These are phyloP conservation scores for Alviniconcha marisindica DNA, from an alignment of 1,140 invertebrate species.

Conservation along the genomic window DNA sequence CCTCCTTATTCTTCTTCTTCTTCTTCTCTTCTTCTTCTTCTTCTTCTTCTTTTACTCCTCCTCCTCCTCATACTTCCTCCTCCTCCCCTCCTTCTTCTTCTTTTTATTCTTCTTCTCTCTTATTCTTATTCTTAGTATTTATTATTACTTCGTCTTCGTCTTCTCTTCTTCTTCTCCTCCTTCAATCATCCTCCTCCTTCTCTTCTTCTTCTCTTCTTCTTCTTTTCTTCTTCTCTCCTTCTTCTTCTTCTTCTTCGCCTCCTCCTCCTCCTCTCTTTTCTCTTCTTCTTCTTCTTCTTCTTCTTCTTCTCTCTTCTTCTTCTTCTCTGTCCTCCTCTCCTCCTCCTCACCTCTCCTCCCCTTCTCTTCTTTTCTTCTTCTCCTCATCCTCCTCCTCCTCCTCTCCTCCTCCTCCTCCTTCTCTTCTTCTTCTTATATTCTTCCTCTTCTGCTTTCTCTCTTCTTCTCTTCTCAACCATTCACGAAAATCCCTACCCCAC, in stretches of 20 bases:
- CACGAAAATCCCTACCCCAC: no score
- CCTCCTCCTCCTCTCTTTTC: neutral
- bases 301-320: neutral
- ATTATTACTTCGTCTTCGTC: neutral
- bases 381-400: conserved; percentile 22
- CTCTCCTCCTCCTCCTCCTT: neutral
- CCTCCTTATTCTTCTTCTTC: neutral
- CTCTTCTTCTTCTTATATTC: neutral
- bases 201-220: neutral
- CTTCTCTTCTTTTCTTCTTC: neutral
- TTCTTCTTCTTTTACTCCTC: neutral
- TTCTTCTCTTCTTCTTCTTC: neutral
- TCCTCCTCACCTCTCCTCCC: neutral
- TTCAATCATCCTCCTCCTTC: neutral
- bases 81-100: neutral
- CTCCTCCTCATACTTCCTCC: neutral
- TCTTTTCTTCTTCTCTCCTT: neutral
- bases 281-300: neutral
- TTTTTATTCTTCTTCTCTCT: neutral
- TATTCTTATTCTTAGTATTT: neutral
- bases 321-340: neutral
- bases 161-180: neutral
- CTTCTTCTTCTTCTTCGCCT: neutral
- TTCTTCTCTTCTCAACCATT: no score
- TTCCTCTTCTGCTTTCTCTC: neutral